Evolutionary conservation across 1,140 invertebrate species (phyloP).

Genomic region (Drosophila novamexicana): DNA sequence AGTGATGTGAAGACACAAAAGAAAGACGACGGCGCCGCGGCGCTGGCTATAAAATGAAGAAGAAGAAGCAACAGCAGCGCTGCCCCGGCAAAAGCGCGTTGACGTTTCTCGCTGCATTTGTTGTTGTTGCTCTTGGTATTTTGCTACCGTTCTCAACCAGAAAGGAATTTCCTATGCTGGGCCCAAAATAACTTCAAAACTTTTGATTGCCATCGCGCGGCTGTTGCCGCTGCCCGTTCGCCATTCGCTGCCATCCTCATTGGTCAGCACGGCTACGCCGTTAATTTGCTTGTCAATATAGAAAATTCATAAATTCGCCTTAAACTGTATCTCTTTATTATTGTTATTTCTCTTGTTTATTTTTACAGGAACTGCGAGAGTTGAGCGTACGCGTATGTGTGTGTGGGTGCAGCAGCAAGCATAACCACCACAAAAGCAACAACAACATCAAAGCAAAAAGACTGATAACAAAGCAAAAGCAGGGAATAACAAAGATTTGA

Average conservation of each 20-base stretch:
- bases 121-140: constrained; percentile 36
- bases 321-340: constrained; percentile 35
- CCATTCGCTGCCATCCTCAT: background rate
- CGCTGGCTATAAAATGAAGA: constrained; percentile 57
- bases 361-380: constrained; percentile 48
- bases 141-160: constrained; percentile 20
- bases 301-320: constrained; percentile 9
- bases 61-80: constrained; percentile 68
- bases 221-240: constrained; percentile 7
- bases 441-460: constrained; percentile 48
- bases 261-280: background rate
- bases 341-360: constrained; percentile 49
- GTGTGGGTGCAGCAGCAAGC: constrained; percentile 38
- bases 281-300: constrained; percentile 25
- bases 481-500: constrained; percentile 35
- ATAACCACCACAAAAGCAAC: constrained; percentile 26
- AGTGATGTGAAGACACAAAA: constrained; percentile 64
- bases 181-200: constrained; percentile 52
- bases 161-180: constrained; percentile 34
- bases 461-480: constrained; percentile 56
- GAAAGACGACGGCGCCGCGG: constrained; percentile 59
- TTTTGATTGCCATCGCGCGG: constrained; percentile 34
- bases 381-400: constrained; percentile 24
- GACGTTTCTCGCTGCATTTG: constrained; percentile 44
- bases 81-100: constrained; percentile 63